Conservation (phyloP, 2,113 vertebrate species). For the Spea bombifrons region DNA sequence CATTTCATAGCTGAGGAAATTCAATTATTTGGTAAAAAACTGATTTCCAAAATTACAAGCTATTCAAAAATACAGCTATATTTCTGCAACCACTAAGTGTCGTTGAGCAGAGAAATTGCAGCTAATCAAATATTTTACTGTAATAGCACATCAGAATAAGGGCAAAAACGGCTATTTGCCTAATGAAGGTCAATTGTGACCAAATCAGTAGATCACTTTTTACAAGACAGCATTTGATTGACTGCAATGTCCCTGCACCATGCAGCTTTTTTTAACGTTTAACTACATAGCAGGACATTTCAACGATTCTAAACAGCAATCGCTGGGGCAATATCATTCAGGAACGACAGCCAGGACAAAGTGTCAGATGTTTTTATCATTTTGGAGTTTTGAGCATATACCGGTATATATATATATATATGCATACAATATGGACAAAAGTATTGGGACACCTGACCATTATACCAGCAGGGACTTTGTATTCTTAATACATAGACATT, state of each 20-base stretch:
- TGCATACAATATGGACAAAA: too few relatives aligned
- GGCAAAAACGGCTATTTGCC: slow-evolving; percentile 13
- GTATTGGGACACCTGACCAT: too few relatives aligned
- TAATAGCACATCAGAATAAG: slow-evolving; percentile 22
- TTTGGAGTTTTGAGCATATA: too few relatives aligned
- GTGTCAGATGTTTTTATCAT: too few relatives aligned
- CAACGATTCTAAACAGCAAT: neutral
- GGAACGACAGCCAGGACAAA: too few relatives aligned
- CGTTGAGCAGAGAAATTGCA: slow-evolving; percentile 22
- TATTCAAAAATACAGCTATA: slow-evolving; percentile 24
- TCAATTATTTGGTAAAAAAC: slow-evolving; percentile 44
- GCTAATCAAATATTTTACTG: slow-evolving; percentile 44
- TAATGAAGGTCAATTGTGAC: slow-evolving; percentile 46
- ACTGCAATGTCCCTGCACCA: neutral
- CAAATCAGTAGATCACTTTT: slow-evolving; percentile 14
- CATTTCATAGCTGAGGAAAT: slow-evolving; percentile 29
- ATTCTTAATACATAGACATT: too few relatives aligned
- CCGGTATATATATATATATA: too few relatives aligned
- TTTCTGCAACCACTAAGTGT: slow-evolving; percentile 12
- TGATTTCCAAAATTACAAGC: slow-evolving; percentile 30
- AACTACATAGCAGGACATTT: neutral
- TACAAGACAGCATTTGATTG: slow-evolving; percentile 12
- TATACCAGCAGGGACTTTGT: too few relatives aligned
- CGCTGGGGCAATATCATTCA: neutral
- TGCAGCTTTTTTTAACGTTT: neutral